Percentiles rank a stretch among this genome's conserved stretches.
phyloP scores from a whole-genome alignment of 2,888 invertebrate genomes.

The Phalangium opilio region DNA sequence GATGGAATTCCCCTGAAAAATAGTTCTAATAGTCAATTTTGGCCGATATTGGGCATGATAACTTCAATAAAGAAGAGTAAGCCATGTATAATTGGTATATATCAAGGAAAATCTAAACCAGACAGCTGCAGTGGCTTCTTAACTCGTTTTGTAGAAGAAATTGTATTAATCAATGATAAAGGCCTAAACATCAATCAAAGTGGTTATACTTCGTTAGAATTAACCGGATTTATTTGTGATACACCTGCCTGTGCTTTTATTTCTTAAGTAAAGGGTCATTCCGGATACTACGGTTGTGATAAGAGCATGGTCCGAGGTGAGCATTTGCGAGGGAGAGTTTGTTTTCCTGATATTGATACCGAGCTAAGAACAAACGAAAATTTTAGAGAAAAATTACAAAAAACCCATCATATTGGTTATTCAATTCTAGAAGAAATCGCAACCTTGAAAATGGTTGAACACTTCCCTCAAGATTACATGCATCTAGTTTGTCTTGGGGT shows the following conservation, averaged over 20 bases:
- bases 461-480: constrained; percentile 25
- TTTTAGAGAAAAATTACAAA: constrained; percentile 15
- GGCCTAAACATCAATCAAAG: background rate
- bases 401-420: constrained; percentile 18
- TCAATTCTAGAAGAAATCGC: constrained; percentile 16
- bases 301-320: too few relatives aligned
- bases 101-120: background rate
- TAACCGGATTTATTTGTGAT: background rate
- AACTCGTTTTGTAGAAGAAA: background rate
- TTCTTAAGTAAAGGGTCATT: too few relatives aligned
- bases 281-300: too few relatives aligned
- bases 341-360: too few relatives aligned
- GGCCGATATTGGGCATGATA: too few relatives aligned
- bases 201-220: background rate
- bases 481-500: constrained; percentile 26
- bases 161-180: background rate
- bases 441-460: constrained; percentile 17
- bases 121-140: background rate
- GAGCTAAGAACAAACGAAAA: constrained; percentile 12
- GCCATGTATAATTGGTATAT: background rate
- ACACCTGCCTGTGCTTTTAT: background rate
- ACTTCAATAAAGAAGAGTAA: too few relatives aligned
- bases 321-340: too few relatives aligned
- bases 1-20: too few relatives aligned
- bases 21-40: too few relatives aligned